Evolutionary conservation across 2,888 invertebrate species (phyloP), one percentile per base, ranked within the genome.

Genomic region (Atethmia centrago): DNA sequence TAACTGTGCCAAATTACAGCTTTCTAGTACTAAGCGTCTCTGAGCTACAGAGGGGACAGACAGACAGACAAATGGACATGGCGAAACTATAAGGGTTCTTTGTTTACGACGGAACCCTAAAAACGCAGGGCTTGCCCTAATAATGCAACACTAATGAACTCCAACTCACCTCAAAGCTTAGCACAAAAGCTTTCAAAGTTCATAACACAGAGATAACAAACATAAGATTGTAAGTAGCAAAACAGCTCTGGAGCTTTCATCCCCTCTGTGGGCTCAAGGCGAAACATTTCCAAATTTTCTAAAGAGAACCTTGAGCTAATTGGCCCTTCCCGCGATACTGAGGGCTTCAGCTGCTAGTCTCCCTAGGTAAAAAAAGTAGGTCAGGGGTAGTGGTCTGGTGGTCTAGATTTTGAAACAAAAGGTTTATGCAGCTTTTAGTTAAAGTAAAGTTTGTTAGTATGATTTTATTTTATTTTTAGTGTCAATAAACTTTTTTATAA

Each of bases 281-380:
- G 55, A 71, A 51, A 53, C 63, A 21, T 62, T 31, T 69, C 36
- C 25, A 59, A 62, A 68, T 59, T 45, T 62, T 74, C 64, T 72
- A 42, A 66, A 74, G 59, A 45, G 12, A 69, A 71, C 84, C 79
- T 81, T 79, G 79, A 68, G 72, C 76, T 85, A 82, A 84, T 79
- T 84, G 74, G 64, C 68, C 63, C 77, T 79, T 31, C 56, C 62
- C 70, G 63, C 51, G 47, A 28, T 49, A 62, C 56, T 51, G 55
- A 62, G 71, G 31, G 40, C 47, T 49, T 14, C 28, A 42, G 61
- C 16, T 66, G 67, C 65, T 36, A 45, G 61, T 40, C 70, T 59
- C 47, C 45, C 70, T 40, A 51, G 31, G 25, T 40, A 53, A 42
- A 53, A 55, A 79, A 80, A 80, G 45, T 79, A 62, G 75, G 75